Evolutionary conservation across 1,140 invertebrate genomes (phyloP).

Genomic region (Conus betulinus): DNA sequence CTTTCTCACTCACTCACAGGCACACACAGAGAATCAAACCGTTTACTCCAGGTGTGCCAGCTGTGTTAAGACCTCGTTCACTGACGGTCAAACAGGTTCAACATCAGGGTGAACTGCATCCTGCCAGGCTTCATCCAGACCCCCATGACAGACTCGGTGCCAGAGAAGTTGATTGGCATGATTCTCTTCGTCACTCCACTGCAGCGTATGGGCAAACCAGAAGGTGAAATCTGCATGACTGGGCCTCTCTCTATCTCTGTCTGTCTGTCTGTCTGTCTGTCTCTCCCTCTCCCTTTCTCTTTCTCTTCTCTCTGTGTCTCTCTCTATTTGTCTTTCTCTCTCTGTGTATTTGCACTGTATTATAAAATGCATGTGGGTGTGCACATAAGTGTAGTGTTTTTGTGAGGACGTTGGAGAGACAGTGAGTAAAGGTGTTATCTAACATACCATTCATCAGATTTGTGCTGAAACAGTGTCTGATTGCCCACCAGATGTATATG

Average conservation of each 20-base stretch:
- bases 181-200: conserved; percentile 81
- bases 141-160: conserved; percentile 86
- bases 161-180: conserved; percentile 84
- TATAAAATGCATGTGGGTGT: too few species aligned
- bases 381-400: neutral
- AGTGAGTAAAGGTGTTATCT: too few species aligned
- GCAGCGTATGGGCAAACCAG: conserved; percentile 84
- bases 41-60: too few species aligned
- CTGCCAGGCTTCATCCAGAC: conserved; percentile 92
- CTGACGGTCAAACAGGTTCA: conserved; percentile 62
- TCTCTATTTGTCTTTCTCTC: neutral
- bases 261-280: neutral
- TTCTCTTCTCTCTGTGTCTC: neutral
- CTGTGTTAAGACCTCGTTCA: too few species aligned
- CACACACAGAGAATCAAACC: neutral
- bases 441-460: too few species aligned
- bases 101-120: conserved; percentile 87
- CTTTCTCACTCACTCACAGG: conserved; percentile 5
- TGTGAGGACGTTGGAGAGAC: neutral
- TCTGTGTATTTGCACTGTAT: too few species aligned
- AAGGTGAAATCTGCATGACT: conserved; percentile 75
- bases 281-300: too few species aligned
- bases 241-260: neutral
- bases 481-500: too few species aligned
- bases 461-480: too few species aligned